These are phyloP conservation scores for Macroglossus sobrinus DNA, from an alignment of 2,113 vertebrate genomes.

Conservation along the genomic window DNA sequence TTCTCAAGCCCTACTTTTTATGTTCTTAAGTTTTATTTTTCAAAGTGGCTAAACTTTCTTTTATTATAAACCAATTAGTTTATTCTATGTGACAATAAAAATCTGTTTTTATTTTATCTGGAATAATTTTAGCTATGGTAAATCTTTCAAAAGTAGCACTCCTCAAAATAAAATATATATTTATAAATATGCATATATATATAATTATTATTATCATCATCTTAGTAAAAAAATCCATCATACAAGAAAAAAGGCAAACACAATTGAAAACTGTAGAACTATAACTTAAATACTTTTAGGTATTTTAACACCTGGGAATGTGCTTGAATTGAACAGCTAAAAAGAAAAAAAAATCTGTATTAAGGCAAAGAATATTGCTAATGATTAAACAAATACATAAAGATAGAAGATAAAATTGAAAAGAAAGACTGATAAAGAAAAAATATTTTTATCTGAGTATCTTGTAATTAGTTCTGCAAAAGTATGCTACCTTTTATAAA, in stretches of 20 bases:
- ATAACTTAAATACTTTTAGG: background rate
- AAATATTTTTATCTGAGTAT: background rate
- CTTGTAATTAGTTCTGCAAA: background rate
- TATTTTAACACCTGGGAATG: background rate
- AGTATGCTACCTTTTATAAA: background rate
- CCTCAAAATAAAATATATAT: background rate
- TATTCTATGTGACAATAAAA: background rate
- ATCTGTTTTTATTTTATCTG: background rate
- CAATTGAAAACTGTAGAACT: background rate
- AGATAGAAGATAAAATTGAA: background rate
- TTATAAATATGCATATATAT: background rate
- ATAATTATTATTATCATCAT: background rate
- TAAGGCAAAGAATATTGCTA: background rate
- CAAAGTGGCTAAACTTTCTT: background rate
- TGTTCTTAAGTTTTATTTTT: background rate
- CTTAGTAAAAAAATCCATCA: background rate
- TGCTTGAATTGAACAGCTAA: background rate
- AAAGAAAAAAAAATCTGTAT: background rate
- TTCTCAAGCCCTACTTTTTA: background rate
- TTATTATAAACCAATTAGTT: background rate
- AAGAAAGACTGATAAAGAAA: background rate
- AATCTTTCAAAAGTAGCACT: background rate
- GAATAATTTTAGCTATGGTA: background rate
- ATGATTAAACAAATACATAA: background rate
- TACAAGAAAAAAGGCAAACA: background rate